Conservation (phyloP, 2,888 invertebrate species). For the Drosophila quinaria region DNA sequence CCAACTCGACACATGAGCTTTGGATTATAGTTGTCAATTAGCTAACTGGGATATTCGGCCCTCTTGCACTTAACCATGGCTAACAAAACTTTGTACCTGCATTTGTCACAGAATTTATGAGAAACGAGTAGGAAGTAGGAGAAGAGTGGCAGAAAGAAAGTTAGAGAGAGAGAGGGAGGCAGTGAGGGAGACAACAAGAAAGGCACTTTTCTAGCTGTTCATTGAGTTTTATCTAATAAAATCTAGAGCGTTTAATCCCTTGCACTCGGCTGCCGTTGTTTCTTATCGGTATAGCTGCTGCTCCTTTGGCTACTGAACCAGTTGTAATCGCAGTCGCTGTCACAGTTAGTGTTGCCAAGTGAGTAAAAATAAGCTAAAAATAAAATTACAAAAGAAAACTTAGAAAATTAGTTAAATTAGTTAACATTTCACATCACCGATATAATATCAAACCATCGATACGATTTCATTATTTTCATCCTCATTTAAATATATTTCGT, state of each 20-base stretch:
- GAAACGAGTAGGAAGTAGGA: constrained; percentile 31
- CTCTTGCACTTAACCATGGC: constrained; percentile 38
- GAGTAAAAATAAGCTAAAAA: too few relatives aligned
- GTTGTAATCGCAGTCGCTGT: constrained; percentile 16
- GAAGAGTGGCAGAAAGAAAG: not conserved
- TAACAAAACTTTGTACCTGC: constrained; percentile 75
- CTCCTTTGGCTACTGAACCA: constrained; percentile 26
- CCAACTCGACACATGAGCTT: constrained; percentile 33
- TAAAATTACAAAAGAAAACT: too few relatives aligned
- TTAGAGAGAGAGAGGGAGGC: not conserved
- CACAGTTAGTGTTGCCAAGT: too few relatives aligned
- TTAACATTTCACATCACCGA: too few relatives aligned
- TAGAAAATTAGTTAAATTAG: too few relatives aligned
- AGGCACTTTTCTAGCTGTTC: constrained; percentile 61
- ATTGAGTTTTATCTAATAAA: constrained; percentile 79
- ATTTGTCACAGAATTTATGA: constrained; percentile 79
- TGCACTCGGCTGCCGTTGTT: constrained; percentile 68
- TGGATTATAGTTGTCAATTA: constrained; percentile 54
- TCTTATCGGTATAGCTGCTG: constrained; percentile 35
- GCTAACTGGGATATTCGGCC: constrained; percentile 32
- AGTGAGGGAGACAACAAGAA: constrained; percentile 27
- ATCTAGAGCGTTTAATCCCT: constrained; percentile 80
- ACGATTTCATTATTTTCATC: too few relatives aligned
- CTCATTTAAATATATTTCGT: too few relatives aligned
- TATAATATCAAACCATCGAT: too few relatives aligned